phyloP scores from a whole-genome alignment of 2,113 vertebrate genomes.

The Seriola rivoliana region DNA sequence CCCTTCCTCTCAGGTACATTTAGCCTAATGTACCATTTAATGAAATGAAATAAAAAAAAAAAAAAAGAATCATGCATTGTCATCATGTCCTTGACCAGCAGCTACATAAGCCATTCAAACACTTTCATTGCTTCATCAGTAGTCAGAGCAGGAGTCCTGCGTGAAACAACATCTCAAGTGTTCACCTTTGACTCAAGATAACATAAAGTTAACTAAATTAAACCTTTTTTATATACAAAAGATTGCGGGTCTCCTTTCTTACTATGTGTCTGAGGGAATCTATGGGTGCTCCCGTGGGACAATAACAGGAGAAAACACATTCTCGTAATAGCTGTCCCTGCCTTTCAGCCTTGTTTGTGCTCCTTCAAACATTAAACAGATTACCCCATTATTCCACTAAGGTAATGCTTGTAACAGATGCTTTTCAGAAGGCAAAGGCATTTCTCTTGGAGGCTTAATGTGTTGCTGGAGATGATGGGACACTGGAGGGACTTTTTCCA shows the following conservation, averaged over 20 bases:
- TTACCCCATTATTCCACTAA: slow-evolving; percentile 52
- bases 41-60: slow-evolving; percentile 37
- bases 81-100: slow-evolving; percentile 63
- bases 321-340: slow-evolving; percentile 60
- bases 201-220: slow-evolving; percentile 8
- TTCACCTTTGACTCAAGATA: slow-evolving; percentile 34
- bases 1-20: slow-evolving; percentile 59
- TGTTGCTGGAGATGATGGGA: neutral
- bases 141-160: slow-evolving; percentile 4
- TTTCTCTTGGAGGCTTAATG: slow-evolving; percentile 22
- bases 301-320: slow-evolving; percentile 58
- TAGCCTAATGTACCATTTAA: slow-evolving; percentile 73
- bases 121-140: slow-evolving; percentile 19
- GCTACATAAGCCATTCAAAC: slow-evolving; percentile 15
- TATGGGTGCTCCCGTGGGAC: slow-evolving; percentile 33
- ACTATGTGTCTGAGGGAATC: slow-evolving; percentile 5
- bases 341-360: slow-evolving; percentile 37
- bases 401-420: slow-evolving; percentile 47
- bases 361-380: slow-evolving; percentile 73
- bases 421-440: slow-evolving; percentile 50
- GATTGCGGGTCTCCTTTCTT: slow-evolving; percentile 7
- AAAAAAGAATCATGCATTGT: slow-evolving; percentile 47
- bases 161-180: slow-evolving; percentile 20
- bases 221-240: neutral
- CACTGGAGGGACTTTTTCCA: neutral